These are phyloP conservation scores for Ophion ellenae DNA, from an alignment of 2,888 invertebrate species.

Conservation along the genomic window DNA sequence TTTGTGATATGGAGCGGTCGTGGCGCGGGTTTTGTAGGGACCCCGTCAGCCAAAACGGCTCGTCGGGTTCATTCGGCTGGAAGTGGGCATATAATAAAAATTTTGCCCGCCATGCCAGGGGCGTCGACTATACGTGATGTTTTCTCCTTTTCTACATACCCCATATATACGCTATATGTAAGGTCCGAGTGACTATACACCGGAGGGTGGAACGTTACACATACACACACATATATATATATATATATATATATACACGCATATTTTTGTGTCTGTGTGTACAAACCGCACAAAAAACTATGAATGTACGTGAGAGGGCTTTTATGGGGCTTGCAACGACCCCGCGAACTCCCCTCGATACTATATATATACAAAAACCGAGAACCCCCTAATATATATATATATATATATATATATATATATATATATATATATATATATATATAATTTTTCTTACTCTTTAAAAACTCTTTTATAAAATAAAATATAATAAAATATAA, in stretches of 20 bases:
- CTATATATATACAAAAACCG: not conserved
- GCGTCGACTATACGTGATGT: conserved; percentile 80
- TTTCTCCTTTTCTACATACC: conserved; percentile 68
- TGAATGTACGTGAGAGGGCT: conserved; percentile 75
- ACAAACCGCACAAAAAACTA: conserved; percentile 56
- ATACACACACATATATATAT: too few relatives aligned
- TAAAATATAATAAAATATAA: too few relatives aligned
- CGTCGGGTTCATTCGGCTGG: conserved; percentile 78
- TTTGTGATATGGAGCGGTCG: conserved; percentile 42
- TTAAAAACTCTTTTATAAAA: too few relatives aligned
- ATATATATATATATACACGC: too few relatives aligned
- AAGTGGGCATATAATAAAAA: conserved; percentile 83
- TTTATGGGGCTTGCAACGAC: conserved; percentile 80
- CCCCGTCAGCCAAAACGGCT: conserved; percentile 62
- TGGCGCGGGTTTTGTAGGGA: conserved; percentile 38
- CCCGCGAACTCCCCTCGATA: conserved; percentile 53
- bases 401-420: not conserved
- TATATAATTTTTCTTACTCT: too few relatives aligned
- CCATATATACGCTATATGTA: too few relatives aligned
- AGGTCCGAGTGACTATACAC: not conserved
- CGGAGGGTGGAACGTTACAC: conserved; percentile 61
- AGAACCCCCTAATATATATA: too few relatives aligned
- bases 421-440: too few relatives aligned
- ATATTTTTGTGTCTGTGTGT: not conserved
- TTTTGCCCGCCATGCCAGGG: conserved; percentile 82